Evolutionary conservation across 2,113 vertebrate genomes (phyloP).

Genomic region (Tyrannus savana): DNA sequence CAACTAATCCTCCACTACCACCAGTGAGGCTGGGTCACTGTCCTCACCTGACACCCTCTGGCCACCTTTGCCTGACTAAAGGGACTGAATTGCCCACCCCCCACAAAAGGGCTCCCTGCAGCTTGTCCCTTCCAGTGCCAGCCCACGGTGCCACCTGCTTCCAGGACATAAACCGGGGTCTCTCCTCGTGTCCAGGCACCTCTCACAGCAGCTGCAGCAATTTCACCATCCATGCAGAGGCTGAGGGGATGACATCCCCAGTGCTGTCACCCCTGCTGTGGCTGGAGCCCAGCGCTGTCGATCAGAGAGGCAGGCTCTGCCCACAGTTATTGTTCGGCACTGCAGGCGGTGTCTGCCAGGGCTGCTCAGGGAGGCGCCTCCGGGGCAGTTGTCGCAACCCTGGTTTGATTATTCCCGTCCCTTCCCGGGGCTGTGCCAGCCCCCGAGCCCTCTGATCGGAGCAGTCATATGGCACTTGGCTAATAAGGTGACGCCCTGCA

Average conservation of each 20-base stretch:
- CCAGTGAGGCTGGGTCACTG: background rate
- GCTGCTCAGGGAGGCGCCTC: background rate
- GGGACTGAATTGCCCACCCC: background rate
- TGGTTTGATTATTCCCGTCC: background rate
- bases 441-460: slow-evolving; percentile 67
- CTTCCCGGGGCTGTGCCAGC: background rate
- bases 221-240: background rate
- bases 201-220: background rate
- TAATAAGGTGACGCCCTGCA: slow-evolving; percentile 62
- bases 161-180: background rate
- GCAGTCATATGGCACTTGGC: slow-evolving; percentile 64
- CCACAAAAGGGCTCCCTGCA: background rate
- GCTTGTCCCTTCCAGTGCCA: background rate
- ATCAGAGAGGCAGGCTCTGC: background rate
- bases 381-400: background rate
- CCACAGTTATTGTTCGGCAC: background rate
- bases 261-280: background rate
- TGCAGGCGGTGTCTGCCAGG: background rate
- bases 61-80: background rate
- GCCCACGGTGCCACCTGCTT: background rate
- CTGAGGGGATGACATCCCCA: background rate
- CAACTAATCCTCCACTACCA: background rate
- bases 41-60: background rate
- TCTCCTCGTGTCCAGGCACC: background rate
- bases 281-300: background rate